Evolutionary conservation across 2,113 vertebrate genomes (phyloP), one percentile per base, ranked within the genome.

Genomic region (Ceratotherium simum): DNA sequence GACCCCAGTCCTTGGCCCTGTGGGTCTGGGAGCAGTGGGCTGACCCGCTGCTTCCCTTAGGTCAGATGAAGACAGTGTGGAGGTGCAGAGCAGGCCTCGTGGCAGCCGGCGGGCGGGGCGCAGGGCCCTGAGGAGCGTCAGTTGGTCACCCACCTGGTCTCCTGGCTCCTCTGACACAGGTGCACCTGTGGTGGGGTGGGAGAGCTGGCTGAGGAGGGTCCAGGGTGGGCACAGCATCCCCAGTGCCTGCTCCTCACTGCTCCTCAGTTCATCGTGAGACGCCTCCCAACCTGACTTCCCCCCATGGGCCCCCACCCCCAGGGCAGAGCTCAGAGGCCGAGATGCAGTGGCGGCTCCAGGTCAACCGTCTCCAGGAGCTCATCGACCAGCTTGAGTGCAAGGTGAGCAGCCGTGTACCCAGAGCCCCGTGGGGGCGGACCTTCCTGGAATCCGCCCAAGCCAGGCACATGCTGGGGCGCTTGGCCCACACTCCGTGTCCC

Each of bases 301-400:
- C 12, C 69, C 56, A 0, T 1, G 31, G 48, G 48, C 1, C 33
- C 36, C 4, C 1, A 18, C 0, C 80, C 82, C 39, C 96, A 99
- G 99, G 99, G 33, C 80, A 98, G 96, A 98, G 85, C 81, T 98
- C 99, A 0, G 99, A 99, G 80, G 98, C 99, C 6, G 99, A 98
- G 97, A 99, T 98, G 85, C 99, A 99, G 97, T 99, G 99, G 99
- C 99, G 98, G 97, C 99, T 99, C 93, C 99, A 99, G 98, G 99
- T 99, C 96, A 99, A 99, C 97, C 99, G 99, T 92, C 99, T 99
- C 46, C 99, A 99, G 98, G 99, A 99, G 92, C 99, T 99, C 95
- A 99, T 99, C 5, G 99, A 99, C 98, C 99, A 99, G 97, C 98
- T 99, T 56, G 99, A 99, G 98, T 99, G 99, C 98, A 99, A 99